Percentiles rank a stretch among this genome's conserved stretches.
Conservation (phyloP, 2,888 invertebrate species). For the Sminthurinus aureus region DNA sequence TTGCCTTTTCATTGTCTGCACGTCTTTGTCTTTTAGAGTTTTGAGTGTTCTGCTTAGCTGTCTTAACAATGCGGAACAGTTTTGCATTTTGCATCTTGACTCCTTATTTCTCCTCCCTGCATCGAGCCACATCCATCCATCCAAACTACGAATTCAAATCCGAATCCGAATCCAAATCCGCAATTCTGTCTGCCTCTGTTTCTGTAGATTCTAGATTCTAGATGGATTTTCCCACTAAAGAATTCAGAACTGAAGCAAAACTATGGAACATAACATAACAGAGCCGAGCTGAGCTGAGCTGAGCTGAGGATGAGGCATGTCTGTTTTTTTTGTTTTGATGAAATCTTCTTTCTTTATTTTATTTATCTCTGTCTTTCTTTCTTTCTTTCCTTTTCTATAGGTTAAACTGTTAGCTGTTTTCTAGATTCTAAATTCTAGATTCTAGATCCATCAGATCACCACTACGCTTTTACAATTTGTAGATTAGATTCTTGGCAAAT, state of each 20-base stretch:
- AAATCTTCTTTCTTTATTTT: background rate
- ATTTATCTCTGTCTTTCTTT: background rate
- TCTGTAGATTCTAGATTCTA: background rate
- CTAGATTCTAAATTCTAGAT: too few species aligned
- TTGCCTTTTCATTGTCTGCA: background rate
- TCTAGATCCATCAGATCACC: background rate
- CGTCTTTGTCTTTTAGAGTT: background rate
- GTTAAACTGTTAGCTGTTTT: too few species aligned
- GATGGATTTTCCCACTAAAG: background rate
- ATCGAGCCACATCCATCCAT: too few species aligned
- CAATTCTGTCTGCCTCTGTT: too few species aligned
- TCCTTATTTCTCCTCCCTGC: background rate
- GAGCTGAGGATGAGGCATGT: background rate
- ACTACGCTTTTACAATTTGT: background rate
- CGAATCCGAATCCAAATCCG: background rate
- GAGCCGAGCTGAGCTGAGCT: background rate
- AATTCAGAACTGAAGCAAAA: background rate
- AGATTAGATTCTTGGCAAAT: slow-evolving; percentile 1
- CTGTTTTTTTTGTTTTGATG: background rate
- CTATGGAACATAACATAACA: background rate
- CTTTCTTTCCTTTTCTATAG: background rate
- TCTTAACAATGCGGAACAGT: slow-evolving; percentile 1
- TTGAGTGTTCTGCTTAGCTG: background rate
- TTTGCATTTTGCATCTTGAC: background rate
- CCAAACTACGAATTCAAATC: background rate